Conservation (phyloP, 2,888 invertebrate genomes). For the Hirtodrosophila cameraria region DNA sequence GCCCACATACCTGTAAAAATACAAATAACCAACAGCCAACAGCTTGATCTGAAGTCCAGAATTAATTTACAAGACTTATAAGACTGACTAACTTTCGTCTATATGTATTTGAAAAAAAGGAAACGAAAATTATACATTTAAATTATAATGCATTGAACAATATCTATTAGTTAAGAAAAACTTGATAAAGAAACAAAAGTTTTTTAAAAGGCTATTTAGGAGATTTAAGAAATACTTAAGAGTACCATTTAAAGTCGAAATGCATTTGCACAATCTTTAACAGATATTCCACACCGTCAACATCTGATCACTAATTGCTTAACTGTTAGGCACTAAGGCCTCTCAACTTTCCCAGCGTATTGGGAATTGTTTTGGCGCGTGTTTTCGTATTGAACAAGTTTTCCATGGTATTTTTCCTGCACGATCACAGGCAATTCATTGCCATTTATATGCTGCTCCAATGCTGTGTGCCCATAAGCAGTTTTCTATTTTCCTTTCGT, state of each 20-base stretch:
- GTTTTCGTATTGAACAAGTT: conserved; percentile 65
- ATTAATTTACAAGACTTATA: not conserved
- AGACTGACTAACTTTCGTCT: too few relatives aligned
- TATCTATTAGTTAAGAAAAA: too few relatives aligned
- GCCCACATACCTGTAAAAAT: conserved; percentile 23
- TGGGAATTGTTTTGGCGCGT: conserved; percentile 65
- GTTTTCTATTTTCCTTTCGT: conserved; percentile 50
- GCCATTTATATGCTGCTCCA: conserved; percentile 37
- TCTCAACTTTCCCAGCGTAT: conserved; percentile 53
- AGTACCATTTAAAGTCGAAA: not conserved
- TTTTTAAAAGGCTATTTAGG: too few relatives aligned
- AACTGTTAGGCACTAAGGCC: conserved; percentile 1
- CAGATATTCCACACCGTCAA: conserved; percentile 15
- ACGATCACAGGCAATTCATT: conserved; percentile 55
- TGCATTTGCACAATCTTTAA: conserved; percentile 2
- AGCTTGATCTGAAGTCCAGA: not conserved
- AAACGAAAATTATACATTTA: too few relatives aligned
- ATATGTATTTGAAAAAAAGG: too few relatives aligned
- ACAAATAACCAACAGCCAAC: not conserved
- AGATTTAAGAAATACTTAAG: too few relatives aligned
- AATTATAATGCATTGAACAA: too few relatives aligned
- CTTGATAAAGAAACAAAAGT: too few relatives aligned
- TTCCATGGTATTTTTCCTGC: conserved; percentile 53
- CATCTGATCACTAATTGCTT: not conserved
- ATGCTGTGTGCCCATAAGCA: conserved; percentile 32